phyloP scores from a whole-genome alignment of 1,140 invertebrate genomes.

The Mylabris phalerata region DNA sequence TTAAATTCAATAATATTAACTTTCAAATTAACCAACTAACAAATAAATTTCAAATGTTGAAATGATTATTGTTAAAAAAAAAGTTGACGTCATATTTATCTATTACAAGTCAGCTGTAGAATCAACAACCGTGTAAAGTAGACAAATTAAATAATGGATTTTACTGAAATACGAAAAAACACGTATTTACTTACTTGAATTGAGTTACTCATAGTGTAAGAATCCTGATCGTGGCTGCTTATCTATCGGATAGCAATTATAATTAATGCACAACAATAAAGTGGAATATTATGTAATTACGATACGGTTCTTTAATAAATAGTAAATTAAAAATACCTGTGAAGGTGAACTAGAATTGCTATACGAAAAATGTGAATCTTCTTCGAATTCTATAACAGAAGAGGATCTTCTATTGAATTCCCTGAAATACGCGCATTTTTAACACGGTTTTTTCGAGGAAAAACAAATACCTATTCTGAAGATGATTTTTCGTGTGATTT shows the following conservation, averaged over 20 bases:
- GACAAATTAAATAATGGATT: no score
- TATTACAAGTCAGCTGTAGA: no score
- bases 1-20: no score
- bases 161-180: no score
- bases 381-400: conserved; percentile 54
- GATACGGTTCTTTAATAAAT: no score
- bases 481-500: conserved; percentile 25
- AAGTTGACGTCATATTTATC: no score
- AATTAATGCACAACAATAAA: background rate
- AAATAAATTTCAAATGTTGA: no score
- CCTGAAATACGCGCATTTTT: conserved; percentile 33
- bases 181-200: background rate
- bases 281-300: background rate
- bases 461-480: conserved; percentile 23
- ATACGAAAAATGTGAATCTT: conserved; percentile 67
- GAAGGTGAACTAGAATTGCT: conserved; percentile 66
- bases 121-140: no score
- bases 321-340: conserved; percentile 44
- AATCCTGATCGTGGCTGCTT: conserved; percentile 31
- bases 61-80: no score
- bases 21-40: no score
- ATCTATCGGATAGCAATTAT: conserved; percentile 21
- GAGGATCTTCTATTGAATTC: conserved; percentile 45
- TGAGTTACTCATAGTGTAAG: conserved; percentile 6
- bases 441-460: background rate